Conservation (phyloP, 2,888 invertebrate species). For the Ochropleura plecta region DNA sequence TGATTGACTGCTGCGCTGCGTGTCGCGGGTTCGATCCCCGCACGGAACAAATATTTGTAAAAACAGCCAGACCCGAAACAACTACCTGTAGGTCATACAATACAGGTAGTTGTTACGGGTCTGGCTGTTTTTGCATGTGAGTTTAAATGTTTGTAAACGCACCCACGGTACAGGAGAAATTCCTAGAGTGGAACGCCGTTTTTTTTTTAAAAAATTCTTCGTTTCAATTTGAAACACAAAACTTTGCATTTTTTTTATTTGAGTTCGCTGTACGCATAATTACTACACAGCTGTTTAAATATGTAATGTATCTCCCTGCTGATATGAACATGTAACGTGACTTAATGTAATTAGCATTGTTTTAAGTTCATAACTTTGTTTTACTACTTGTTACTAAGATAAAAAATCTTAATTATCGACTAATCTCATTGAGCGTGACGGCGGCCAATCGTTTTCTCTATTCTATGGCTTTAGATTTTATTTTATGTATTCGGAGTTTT, state of each 20-base stretch:
- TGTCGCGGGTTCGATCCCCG: too few species aligned
- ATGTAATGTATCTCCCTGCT: not conserved
- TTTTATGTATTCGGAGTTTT: too few species aligned
- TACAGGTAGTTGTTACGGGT: too few species aligned
- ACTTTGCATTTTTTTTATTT: not conserved
- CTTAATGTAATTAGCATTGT: not conserved
- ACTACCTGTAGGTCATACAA: too few species aligned
- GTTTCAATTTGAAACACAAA: slow-evolving; percentile 18
- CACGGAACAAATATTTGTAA: too few species aligned
- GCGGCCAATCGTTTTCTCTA: not conserved
- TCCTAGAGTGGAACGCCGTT: too few species aligned
- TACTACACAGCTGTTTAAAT: slow-evolving; percentile 2
- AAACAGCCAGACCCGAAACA: too few species aligned
- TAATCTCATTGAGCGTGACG: not conserved
- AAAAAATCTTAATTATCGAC: not conserved
- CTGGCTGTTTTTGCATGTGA: too few species aligned
- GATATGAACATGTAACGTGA: slow-evolving; percentile 2
- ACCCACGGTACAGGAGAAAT: too few species aligned
- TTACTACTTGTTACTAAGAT: slow-evolving; percentile 14
- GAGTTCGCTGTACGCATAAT: slow-evolving; percentile 6
- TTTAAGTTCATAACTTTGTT: not conserved
- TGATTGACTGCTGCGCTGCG: too few species aligned
- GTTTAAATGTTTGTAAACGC: too few species aligned
- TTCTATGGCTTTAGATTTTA: not conserved
- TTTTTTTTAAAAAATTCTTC: too few species aligned